Evolutionary conservation across 2,797 vertebrate genomes (phyloP).

Genomic region (Limosa lapponica): DNA sequence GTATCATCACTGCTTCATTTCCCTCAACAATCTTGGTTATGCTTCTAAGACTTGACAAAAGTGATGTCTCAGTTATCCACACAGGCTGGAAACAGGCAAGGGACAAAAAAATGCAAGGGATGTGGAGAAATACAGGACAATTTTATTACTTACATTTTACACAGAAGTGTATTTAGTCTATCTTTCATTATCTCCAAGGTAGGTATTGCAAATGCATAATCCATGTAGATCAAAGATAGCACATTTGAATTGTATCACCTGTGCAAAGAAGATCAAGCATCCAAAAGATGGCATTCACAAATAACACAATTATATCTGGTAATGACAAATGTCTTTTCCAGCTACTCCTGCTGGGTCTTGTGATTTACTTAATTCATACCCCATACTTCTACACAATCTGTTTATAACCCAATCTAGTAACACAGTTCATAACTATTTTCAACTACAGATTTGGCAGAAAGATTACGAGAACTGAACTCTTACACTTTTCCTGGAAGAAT

Average conservation of each 20-base stretch:
- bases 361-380: not conserved
- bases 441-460: not conserved
- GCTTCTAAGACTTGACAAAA: not conserved
- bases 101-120: not conserved
- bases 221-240: not conserved
- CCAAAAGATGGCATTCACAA: not conserved
- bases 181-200: not conserved
- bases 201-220: not conserved
- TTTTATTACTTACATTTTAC: not conserved
- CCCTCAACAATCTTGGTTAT: not conserved
- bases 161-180: not conserved
- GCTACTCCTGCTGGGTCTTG: not conserved
- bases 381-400: not conserved
- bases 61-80: not conserved
- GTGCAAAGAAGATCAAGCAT: not conserved
- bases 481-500: not conserved
- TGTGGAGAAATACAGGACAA: not conserved
- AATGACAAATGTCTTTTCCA: not conserved
- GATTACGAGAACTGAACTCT: not conserved
- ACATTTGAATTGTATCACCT: not conserved
- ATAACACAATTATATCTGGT: not conserved
- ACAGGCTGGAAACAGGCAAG: not conserved
- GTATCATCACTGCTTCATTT: not conserved
- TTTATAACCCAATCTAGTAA: not conserved
- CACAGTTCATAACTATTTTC: not conserved